Percentiles rank a stretch among this genome's conserved stretches.
Conservation (phyloP, 1,140 invertebrate species). For the Reticulitermes speratus region DNA sequence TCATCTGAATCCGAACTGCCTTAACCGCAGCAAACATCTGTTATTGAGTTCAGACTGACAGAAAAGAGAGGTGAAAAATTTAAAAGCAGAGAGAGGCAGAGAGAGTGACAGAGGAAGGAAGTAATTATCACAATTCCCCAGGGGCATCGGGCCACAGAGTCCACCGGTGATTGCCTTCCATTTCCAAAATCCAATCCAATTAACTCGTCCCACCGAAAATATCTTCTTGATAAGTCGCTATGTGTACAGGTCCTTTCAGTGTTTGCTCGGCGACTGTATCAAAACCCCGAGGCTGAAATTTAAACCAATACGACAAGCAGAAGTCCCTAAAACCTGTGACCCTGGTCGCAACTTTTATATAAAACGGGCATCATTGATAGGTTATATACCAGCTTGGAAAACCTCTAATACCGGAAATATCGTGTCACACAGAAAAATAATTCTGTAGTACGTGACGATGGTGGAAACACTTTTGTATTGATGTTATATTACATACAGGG, state of each 20-base stretch:
- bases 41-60: neutral
- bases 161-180: neutral
- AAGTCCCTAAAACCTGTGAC: too few species aligned
- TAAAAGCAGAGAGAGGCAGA: neutral
- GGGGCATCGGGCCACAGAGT: neutral
- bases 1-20: neutral
- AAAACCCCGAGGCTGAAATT: neutral
- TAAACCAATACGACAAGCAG: neutral
- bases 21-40: neutral
- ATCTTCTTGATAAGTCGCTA: neutral
- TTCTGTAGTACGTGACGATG: too few species aligned
- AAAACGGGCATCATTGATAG: too few species aligned
- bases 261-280: neutral
- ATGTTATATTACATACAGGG: too few species aligned
- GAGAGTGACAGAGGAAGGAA: conserved; percentile 17
- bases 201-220: neutral
- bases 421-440: too few species aligned
- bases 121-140: conserved; percentile 17
- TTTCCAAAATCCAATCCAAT: neutral
- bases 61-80: conserved; percentile 24
- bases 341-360: too few species aligned
- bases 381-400: too few species aligned
- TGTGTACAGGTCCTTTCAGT: neutral
- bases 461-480: too few species aligned
- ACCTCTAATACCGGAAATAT: too few species aligned